Percentiles rank a stretch among this genome's conserved stretches.
Evolutionary conservation across 2,888 invertebrate genomes (phyloP).

Genomic region (Alsophila aescularia): DNA sequence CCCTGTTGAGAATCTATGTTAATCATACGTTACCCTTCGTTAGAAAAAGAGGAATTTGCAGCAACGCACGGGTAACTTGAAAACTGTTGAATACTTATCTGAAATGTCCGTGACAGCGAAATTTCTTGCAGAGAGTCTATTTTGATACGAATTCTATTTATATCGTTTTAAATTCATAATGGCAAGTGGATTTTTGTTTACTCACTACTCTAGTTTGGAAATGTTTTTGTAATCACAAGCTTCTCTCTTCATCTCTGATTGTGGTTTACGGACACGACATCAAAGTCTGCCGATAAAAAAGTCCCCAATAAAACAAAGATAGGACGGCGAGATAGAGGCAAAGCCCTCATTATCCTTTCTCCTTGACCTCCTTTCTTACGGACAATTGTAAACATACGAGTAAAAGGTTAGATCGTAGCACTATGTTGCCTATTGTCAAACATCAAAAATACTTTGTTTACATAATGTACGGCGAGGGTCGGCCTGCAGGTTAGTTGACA

Average conservation of each 20-base stretch:
- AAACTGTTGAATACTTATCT: too few relatives aligned
- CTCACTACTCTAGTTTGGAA: background rate
- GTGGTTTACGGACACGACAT: constrained; percentile 13
- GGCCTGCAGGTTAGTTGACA: constrained; percentile 30
- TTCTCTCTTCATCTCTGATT: background rate
- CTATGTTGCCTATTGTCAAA: constrained; percentile 56
- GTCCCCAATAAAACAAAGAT: constrained; percentile 27
- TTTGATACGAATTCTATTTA: too few relatives aligned
- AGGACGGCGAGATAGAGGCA: constrained; percentile 21
- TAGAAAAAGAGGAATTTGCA: too few relatives aligned
- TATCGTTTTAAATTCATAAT: too few relatives aligned
- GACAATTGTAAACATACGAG: constrained; percentile 17
- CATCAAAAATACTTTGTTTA: constrained; percentile 69
- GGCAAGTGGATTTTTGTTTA: too few relatives aligned
- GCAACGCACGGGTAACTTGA: too few relatives aligned
- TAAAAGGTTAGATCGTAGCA: constrained; percentile 54
- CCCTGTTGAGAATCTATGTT: too few relatives aligned
- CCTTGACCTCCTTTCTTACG: constrained; percentile 28
- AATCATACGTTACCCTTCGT: too few relatives aligned
- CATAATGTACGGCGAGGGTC: constrained; percentile 63
- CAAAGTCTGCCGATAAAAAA: constrained; percentile 10
- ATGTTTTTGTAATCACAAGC: background rate
- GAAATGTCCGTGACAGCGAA: too few relatives aligned
- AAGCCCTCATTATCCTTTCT: constrained; percentile 31
- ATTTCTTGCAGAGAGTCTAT: too few relatives aligned